A percentile compares a stretch with the other conserved stretches of the same genome.
These are phyloP conservation scores for Adineta ricciae DNA, from an alignment of 2,888 invertebrate species.

Conservation along the genomic window DNA sequence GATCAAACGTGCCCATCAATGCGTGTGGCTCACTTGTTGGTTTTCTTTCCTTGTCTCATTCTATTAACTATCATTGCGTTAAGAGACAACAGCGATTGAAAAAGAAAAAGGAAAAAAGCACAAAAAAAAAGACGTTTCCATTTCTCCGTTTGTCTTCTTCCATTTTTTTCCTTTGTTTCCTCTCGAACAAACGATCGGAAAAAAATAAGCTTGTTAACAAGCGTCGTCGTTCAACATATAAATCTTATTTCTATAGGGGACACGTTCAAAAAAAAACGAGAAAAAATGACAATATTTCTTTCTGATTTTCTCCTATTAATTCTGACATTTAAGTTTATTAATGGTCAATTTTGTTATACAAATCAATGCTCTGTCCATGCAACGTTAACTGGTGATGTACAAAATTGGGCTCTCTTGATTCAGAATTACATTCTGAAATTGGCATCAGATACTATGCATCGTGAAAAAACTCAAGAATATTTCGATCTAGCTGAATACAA, in stretches of 20 bases:
- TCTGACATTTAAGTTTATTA: not conserved
- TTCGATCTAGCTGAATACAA: conserved; percentile 48
- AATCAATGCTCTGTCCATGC: conserved; percentile 23
- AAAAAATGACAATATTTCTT: not conserved
- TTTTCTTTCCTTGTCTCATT: not conserved
- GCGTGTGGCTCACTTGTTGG: not conserved
- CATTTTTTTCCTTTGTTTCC: not conserved
- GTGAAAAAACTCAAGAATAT: conserved; percentile 46
- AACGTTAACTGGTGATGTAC: conserved; percentile 47
- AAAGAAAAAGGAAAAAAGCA: not conserved
- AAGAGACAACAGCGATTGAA: not conserved
- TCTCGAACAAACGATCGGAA: conserved; percentile 6
- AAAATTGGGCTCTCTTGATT: conserved; percentile 51
- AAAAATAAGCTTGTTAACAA: conserved; percentile 1
- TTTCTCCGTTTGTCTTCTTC: conserved; percentile 12
- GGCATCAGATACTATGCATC: conserved; percentile 49
- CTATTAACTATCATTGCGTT: not conserved
- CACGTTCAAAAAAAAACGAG: not conserved
- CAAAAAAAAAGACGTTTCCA: not conserved
- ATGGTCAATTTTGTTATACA: conserved; percentile 7
- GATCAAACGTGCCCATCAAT: not conserved
- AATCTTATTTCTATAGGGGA: not conserved
- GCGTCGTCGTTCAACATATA: not conserved
- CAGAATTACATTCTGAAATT: conserved; percentile 51
- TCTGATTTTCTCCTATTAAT: not conserved